Conservation (phyloP, 2,888 invertebrate genomes). For the Cylindroiulus punctatus region DNA sequence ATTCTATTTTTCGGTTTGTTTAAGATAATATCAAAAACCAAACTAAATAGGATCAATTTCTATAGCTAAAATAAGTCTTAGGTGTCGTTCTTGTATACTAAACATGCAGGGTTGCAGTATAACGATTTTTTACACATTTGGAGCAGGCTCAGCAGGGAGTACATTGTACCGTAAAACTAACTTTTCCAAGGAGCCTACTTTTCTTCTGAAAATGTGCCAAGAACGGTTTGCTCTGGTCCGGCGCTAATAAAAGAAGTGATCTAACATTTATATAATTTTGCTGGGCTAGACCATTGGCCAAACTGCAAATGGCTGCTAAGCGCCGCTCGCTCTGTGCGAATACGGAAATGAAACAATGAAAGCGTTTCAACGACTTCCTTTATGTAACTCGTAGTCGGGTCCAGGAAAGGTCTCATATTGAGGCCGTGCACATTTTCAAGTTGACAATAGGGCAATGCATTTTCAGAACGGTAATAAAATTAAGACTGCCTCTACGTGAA, state of each 20-base stretch:
- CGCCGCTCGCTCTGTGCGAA: not conserved
- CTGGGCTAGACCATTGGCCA: not conserved
- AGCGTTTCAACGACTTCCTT: constrained; percentile 22
- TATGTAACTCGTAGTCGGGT: not conserved
- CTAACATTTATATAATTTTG: not conserved
- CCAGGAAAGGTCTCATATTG: constrained; percentile 14
- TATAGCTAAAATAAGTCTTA: too few relatives aligned
- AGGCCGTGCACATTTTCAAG: not conserved
- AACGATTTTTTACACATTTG: too few relatives aligned
- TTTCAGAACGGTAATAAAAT: constrained; percentile 33
- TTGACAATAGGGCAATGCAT: constrained; percentile 13
- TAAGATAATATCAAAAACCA: too few relatives aligned
- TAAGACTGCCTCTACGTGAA: constrained; percentile 15
- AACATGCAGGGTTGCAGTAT: too few relatives aligned
- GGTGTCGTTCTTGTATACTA: too few relatives aligned
- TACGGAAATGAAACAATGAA: constrained; percentile 42
- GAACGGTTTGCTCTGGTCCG: not conserved
- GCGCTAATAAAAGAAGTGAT: not conserved
- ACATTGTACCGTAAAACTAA: not conserved
- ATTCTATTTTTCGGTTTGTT: too few relatives aligned
- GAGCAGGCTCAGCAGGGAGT: too few relatives aligned
- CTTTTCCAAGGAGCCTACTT: not conserved
- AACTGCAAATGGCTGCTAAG: constrained; percentile 28
- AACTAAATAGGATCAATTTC: too few relatives aligned
- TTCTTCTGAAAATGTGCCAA: too few relatives aligned